Conservation (phyloP, 2,113 vertebrate species). For the Rhinichthys klamathensis region DNA sequence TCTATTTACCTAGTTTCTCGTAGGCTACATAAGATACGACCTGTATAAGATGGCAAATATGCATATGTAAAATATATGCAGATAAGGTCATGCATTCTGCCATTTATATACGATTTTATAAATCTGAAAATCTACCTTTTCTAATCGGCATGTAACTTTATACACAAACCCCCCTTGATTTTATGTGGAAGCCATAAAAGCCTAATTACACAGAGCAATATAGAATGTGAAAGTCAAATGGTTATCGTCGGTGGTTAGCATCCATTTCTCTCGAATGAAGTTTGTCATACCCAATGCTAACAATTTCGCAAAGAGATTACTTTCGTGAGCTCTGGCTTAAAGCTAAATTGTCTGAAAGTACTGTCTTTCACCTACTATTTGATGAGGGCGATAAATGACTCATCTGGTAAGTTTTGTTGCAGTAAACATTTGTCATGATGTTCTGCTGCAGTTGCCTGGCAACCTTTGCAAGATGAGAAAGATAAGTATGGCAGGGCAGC, state of each 20-base stretch:
- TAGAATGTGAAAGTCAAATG: constrained; percentile 8
- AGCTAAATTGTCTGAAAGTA: constrained; percentile 47
- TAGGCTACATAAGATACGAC: background rate
- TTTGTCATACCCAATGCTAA: background rate
- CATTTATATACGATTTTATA: background rate
- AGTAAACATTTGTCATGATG: constrained; percentile 64
- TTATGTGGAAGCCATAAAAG: background rate
- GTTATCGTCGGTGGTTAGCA: background rate
- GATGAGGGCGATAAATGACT: constrained; percentile 52
- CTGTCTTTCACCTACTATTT: constrained; percentile 56
- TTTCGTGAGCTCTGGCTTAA: constrained; percentile 15
- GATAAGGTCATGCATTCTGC: background rate
- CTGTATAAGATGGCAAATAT: background rate
- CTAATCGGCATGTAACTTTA: background rate
- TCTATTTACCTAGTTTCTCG: background rate
- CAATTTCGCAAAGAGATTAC: background rate
- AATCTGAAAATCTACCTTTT: background rate
- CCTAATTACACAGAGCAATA: background rate
- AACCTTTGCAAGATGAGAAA: constrained; percentile 58
- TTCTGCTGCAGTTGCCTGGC: constrained; percentile 63
- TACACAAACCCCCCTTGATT: background rate
- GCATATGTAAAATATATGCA: background rate
- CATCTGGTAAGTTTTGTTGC: constrained; percentile 60
- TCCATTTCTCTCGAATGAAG: constrained; percentile 22
- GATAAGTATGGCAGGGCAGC: constrained; percentile 51